phyloP scores from a whole-genome alignment of 2,888 invertebrate genomes.

The Ochlodes sylvanus region DNA sequence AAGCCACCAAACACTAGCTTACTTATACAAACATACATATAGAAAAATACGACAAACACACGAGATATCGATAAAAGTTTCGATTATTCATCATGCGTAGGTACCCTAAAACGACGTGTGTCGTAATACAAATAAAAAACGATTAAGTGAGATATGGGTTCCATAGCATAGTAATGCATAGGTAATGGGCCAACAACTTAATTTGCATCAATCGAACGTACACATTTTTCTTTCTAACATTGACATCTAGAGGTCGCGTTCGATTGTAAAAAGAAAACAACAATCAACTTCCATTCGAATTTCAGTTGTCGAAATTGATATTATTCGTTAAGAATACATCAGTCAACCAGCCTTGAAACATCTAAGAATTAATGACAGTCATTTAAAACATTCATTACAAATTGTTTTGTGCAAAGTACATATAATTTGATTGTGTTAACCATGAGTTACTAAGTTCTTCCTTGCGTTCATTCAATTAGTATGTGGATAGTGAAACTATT shows the following conservation, averaged over 20 bases:
- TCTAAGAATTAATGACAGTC: conserved; percentile 32
- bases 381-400: conserved; percentile 26
- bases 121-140: background rate
- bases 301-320: conserved; percentile 60
- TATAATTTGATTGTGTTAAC: background rate
- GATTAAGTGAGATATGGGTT: background rate
- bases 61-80: no score
- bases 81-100: no score
- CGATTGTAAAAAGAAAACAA: conserved; percentile 45
- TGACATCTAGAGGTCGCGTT: conserved; percentile 55
- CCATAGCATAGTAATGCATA: conserved; percentile 13
- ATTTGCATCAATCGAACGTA: conserved; percentile 10
- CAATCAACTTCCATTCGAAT: conserved; percentile 61
- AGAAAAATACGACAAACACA: no score
- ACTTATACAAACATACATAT: no score
- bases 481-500: conserved; percentile 40
- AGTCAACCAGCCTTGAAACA: conserved; percentile 28
- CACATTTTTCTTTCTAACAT: conserved; percentile 15
- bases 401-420: conserved; percentile 10
- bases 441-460: conserved; percentile 47
- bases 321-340: conserved; percentile 48
- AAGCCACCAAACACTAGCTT: no score
- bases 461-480: conserved; percentile 54
- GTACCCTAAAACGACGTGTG: no score
- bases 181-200: conserved; percentile 10